Conservation (phyloP, 2,888 invertebrate genomes). For the Drosophila longiperda region DNA sequence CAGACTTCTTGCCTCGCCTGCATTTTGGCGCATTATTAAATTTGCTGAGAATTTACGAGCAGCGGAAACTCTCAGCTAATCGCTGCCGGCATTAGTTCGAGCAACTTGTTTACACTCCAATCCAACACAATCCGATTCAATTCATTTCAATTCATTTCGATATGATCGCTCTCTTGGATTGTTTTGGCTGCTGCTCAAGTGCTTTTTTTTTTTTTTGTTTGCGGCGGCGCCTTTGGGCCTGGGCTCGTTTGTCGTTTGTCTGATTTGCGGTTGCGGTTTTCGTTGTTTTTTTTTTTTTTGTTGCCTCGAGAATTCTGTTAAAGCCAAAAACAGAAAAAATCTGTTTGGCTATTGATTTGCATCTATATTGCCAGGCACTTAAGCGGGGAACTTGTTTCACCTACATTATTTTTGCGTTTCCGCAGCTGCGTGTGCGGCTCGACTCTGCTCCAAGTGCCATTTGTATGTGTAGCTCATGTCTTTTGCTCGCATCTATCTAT, state of each 20-base stretch:
- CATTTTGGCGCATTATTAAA: constrained; percentile 58
- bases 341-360: constrained; percentile 67
- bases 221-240: constrained; percentile 70
- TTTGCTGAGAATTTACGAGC: constrained; percentile 57
- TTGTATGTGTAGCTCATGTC: constrained; percentile 42
- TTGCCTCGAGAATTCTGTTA: constrained; percentile 66
- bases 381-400: constrained; percentile 72
- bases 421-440: constrained; percentile 74
- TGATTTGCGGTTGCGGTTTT: constrained; percentile 69
- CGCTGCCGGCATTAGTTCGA: constrained; percentile 51
- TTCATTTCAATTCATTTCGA: constrained; percentile 18
- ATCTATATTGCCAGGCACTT: constrained; percentile 68
- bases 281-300: constrained; percentile 41
- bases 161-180: constrained; percentile 11
- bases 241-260: constrained; percentile 56
- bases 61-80: constrained; percentile 63
- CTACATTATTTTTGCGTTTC: constrained; percentile 71
- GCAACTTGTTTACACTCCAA: constrained; percentile 62
- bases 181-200: constrained; percentile 38
- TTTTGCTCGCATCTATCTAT: constrained; percentile 12
- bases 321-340: constrained; percentile 50
- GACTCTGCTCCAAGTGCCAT: constrained; percentile 38
- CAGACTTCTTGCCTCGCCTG: constrained; percentile 22
- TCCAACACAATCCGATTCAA: constrained; percentile 5
- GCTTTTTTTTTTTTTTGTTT: constrained; percentile 26